Evolutionary conservation across 2,888 invertebrate species (phyloP).

Genomic region (Axea sp.): DNA sequence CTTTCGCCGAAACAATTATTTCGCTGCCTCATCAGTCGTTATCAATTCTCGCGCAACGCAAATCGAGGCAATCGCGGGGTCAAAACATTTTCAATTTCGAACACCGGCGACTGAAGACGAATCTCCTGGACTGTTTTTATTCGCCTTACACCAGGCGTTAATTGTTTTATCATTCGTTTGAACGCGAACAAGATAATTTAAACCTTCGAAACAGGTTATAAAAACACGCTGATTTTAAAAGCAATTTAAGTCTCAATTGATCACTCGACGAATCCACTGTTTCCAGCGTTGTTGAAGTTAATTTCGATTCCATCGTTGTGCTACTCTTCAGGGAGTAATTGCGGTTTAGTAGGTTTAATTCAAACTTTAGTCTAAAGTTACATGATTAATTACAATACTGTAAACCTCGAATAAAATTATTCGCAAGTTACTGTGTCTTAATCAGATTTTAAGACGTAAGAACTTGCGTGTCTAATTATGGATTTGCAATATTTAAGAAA

Average conservation of each 20-base stretch:
- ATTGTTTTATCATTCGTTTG: conserved; percentile 35
- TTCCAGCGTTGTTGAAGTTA: conserved; percentile 26
- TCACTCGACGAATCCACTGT: conserved; percentile 49
- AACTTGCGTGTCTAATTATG: too few relatives aligned
- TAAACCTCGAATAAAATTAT: conserved; percentile 29
- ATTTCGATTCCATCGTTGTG: conserved; percentile 39
- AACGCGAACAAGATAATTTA: conserved; percentile 36
- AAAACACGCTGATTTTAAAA: conserved; percentile 49
- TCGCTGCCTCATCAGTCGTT: too few relatives aligned
- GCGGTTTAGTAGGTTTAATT: conserved; percentile 54
- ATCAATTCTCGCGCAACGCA: neutral
- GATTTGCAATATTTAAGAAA: too few relatives aligned
- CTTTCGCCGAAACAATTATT: too few relatives aligned
- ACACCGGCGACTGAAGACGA: conserved; percentile 17
- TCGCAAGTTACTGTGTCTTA: conserved; percentile 22
- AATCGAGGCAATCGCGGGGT: neutral
- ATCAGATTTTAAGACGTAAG: conserved; percentile 5
- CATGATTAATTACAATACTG: conserved; percentile 56
- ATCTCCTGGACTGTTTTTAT: conserved; percentile 5
- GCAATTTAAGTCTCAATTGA: conserved; percentile 54
- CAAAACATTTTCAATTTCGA: conserved; percentile 8
- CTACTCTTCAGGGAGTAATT: conserved; percentile 42
- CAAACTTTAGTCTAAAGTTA: conserved; percentile 47
- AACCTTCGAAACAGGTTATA: conserved; percentile 29
- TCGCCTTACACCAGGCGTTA: too few relatives aligned